These are phyloP conservation scores for Sorex araneus DNA, from an alignment of 2,113 vertebrate genomes.

Conservation along the genomic window DNA sequence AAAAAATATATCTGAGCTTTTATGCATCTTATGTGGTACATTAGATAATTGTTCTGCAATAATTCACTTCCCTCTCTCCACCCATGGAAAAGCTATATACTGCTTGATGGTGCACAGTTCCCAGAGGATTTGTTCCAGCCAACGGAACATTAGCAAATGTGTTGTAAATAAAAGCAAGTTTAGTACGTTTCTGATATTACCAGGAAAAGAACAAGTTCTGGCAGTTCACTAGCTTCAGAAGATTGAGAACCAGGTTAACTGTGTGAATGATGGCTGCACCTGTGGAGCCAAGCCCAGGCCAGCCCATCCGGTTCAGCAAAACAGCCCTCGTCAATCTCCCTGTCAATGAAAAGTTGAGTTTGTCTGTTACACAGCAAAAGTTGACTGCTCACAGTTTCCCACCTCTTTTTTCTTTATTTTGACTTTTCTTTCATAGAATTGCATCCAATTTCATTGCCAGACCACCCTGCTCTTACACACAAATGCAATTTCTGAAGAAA, in stretches of 20 bases:
- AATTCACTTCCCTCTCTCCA: background rate
- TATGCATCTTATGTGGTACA: background rate
- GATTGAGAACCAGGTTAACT: background rate
- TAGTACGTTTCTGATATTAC: background rate
- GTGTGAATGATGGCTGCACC: background rate
- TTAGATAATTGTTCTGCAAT: background rate
- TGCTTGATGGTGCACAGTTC: background rate
- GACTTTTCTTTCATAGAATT: background rate
- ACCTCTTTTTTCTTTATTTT: background rate
- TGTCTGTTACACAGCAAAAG: slow-evolving; percentile 30
- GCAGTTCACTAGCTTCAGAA: background rate
- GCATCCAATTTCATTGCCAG: background rate
- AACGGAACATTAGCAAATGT: background rate
- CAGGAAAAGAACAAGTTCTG: background rate
- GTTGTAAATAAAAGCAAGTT: background rate
- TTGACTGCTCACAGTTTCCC: background rate
- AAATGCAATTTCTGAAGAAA: background rate
- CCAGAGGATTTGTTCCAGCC: background rate
- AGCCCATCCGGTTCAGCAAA: background rate
- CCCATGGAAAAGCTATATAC: background rate
- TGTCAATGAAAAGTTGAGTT: background rate
- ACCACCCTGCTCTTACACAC: background rate
- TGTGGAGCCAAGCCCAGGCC: background rate
- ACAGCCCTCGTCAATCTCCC: background rate
- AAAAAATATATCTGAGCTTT: background rate